Conservation (phyloP, 2,797 vertebrate species). For the Streptopelia turtur region DNA sequence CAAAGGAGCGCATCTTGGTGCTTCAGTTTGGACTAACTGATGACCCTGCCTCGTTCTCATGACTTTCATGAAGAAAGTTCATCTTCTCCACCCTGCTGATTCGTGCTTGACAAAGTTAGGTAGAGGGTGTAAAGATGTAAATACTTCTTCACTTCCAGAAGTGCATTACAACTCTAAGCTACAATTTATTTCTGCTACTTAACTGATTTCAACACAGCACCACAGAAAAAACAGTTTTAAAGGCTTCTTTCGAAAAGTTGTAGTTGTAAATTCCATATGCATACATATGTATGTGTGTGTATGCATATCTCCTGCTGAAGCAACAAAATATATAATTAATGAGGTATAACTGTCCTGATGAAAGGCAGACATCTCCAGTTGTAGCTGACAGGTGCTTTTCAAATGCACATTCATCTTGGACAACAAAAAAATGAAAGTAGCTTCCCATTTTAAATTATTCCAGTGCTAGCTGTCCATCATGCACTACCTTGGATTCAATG, state of each 20-base stretch:
- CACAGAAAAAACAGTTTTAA: not conserved
- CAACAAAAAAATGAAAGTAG: not conserved
- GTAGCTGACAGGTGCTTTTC: not conserved
- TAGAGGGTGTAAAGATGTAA: not conserved
- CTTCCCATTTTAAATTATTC: not conserved
- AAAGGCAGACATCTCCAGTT: not conserved
- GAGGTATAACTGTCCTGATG: not conserved
- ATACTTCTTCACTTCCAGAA: not conserved
- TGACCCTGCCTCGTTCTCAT: not conserved
- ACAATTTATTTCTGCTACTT: not conserved
- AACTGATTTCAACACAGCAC: not conserved
- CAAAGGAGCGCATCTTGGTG: not conserved
- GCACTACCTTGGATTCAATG: not conserved
- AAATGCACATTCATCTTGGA: not conserved
- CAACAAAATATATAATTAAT: constrained; percentile 18
- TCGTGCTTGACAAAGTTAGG: not conserved
- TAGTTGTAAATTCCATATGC: not conserved
- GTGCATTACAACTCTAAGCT: not conserved
- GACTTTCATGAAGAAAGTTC: not conserved
- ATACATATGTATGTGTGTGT: not conserved
- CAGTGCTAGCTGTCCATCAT: not conserved
- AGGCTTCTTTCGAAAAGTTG: not conserved
- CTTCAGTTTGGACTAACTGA: not conserved
- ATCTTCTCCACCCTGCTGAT: not conserved
- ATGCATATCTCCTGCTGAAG: not conserved